A percentile compares a stretch with the other conserved stretches of the same genome.
Conservation (phyloP, 2,888 invertebrate species). For the Pollenia amentaria region DNA sequence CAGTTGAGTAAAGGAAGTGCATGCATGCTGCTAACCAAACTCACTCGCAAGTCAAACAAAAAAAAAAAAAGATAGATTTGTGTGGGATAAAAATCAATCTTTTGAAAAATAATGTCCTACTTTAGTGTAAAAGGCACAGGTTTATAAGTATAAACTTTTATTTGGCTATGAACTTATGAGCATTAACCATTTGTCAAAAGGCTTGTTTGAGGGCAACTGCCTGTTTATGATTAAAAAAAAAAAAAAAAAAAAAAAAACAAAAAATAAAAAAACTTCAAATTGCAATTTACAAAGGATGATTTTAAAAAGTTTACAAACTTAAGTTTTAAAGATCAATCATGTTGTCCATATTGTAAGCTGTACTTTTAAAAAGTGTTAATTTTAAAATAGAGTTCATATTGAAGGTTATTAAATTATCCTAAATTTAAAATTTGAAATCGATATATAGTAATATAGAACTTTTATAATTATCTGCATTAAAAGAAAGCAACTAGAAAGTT, state of each 20-base stretch:
- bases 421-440: no score
- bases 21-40: not conserved
- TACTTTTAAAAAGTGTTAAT: no score
- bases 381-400: no score
- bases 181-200: not conserved
- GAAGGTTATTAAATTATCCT: no score
- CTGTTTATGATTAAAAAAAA: not conserved
- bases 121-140: not conserved
- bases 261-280: no score
- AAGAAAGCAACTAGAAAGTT: no score
- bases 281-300: not conserved
- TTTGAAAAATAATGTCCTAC: not conserved
- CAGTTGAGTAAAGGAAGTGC: not conserved
- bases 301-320: not conserved
- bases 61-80: not conserved
- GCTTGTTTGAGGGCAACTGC: not conserved
- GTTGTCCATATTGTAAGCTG: not conserved
- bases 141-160: not conserved
- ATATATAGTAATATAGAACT: no score
- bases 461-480: no score
- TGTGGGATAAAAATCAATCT: conserved; percentile 15
- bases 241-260: not conserved
- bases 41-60: not conserved
- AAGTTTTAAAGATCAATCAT: conserved; percentile 7
- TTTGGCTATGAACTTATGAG: no score